Evolutionary conservation across 2,113 vertebrate genomes (phyloP), one percentile per base, ranked within the genome.

Genomic region (Acrocephalus kingi): DNA sequence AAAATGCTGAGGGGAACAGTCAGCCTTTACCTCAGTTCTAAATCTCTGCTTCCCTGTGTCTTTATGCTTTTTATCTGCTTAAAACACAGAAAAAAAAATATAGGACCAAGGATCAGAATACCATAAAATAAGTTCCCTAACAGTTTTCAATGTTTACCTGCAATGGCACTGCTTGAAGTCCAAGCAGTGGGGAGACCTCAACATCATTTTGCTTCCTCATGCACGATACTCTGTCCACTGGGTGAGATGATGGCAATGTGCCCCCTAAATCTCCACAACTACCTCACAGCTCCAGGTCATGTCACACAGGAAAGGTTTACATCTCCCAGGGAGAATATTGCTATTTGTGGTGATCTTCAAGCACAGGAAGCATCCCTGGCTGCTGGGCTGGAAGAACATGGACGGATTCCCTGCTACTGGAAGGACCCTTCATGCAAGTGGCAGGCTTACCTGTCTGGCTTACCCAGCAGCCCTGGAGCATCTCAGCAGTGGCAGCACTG

Each of bases 171-270:
- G 35, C 41, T 30, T 45, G 56, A 92, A 90, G 76, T 19, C 5
- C 30, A 66, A 49, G 19, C 5, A 67, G 6, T 27, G 9, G 19
- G 31, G 13, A n/a, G 45, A 76, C 5, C 12, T 25, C 1, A 0
- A 48, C 12, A 68, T 3, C 0, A 0, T 58, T 83, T 45, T 63
- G 11, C 43, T 59, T 41, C 16, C 19, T 56, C 21, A 6, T 9
- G 30, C 59, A 59, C 14, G 46, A 48, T 5, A 56, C 11, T 73
- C 49, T 43, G 56, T 45, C 35, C 33, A 11, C 31, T 13, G 10
- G 15, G 12, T 52, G 9, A 41, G 56, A 30, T 9, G 27, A 74
- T 3, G 15, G 35, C 20, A 67, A 7, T 6, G 23, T 39, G 25
- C 8, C 3, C 17, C 7, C 6, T 54, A 35, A 48, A 18, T 49